Base-by-base conservation (phyloP, 2,113 vertebrate genomes). In the Poeciliopsis turrubarensis region DNA sequence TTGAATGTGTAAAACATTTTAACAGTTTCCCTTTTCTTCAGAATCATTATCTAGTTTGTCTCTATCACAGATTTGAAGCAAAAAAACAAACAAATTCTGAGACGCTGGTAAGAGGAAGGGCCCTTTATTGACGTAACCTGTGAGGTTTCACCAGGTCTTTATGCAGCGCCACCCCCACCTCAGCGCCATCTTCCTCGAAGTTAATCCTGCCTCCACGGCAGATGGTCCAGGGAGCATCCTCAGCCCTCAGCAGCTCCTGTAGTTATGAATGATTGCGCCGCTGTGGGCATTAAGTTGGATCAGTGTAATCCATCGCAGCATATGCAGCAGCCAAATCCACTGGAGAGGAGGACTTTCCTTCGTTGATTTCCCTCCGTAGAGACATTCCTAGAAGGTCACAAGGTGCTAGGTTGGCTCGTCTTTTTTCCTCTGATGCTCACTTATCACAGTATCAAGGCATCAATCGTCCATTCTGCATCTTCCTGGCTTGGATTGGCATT, bases 201-300 rank as follows among this genome's bases (percentile, higher is more conserved):
- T 91, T 95, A 93, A 95, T 92, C 90, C 85, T 1, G 65, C 34
- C 12, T n/a, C 77, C 12, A 85, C 78, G 74, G 84, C 93, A 93
- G 92, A 93, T 94, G 93, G 91, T 66, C 85, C 67, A 12, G 41
- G 70, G 41, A 78, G 81, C 70, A 29, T 74, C 77, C 67, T 72
- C 65, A 60, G 79, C 75, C 87, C 74, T 75, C 81, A 30, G 4
- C 88, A 72, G 86, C 87, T 85, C 84, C 90, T 91, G 90, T 87
- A 89, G 92, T 94, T 94, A 91, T 94, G 92, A 94, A 94, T 93
- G 91, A 94, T 92, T 92, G 92, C 89, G 60, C 27, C 80, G 87
- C 89, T 82, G 86, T 75, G 89, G 85, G 93, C 90, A 91, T 94
- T 94, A 93, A 83, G 86, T 91, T 91, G 92, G 93, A 95, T 94